A percentile compares a stretch with the other conserved stretches of the same genome.
Conservation (phyloP, 2,888 invertebrate species). For the Schrankia costaestrigalis region DNA sequence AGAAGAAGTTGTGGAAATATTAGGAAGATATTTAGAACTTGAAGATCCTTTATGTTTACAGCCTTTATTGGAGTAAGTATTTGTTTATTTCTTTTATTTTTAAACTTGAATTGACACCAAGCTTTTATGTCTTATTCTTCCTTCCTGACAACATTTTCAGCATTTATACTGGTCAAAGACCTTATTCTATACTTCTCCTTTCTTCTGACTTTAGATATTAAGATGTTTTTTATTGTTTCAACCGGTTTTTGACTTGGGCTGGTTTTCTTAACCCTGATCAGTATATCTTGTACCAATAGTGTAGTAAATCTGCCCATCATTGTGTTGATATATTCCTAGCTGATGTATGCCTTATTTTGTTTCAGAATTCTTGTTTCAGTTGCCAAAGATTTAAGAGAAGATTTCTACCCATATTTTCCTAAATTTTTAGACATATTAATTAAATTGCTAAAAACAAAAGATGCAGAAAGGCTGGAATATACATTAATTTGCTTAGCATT, state of each 20-base stretch:
- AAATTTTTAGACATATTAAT: conserved; percentile 87
- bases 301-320: background rate
- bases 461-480: conserved; percentile 93
- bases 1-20: conserved; percentile 85
- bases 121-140: background rate
- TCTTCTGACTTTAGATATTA: too few relatives aligned
- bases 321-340: background rate
- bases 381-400: conserved; percentile 92
- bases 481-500: conserved; percentile 92
- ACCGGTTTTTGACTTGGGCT: too few relatives aligned
- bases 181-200: too few relatives aligned
- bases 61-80: conserved; percentile 91
- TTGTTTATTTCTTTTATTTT: background rate
- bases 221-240: too few relatives aligned
- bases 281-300: background rate
- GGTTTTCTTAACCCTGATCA: background rate
- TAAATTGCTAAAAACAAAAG: conserved; percentile 85
- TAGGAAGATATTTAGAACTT: conserved; percentile 87
- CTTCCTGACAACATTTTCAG: background rate
- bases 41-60: conserved; percentile 88
- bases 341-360: conserved; percentile 24
- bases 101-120: background rate
- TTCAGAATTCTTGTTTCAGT: conserved; percentile 90
- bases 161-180: too few relatives aligned
- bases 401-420: conserved; percentile 93